Percentiles rank a stretch among this genome's conserved stretches.
These are phyloP conservation scores for Leptogaster cylindrica DNA, from an alignment of 2,888 invertebrate genomes.

Conservation along the genomic window DNA sequence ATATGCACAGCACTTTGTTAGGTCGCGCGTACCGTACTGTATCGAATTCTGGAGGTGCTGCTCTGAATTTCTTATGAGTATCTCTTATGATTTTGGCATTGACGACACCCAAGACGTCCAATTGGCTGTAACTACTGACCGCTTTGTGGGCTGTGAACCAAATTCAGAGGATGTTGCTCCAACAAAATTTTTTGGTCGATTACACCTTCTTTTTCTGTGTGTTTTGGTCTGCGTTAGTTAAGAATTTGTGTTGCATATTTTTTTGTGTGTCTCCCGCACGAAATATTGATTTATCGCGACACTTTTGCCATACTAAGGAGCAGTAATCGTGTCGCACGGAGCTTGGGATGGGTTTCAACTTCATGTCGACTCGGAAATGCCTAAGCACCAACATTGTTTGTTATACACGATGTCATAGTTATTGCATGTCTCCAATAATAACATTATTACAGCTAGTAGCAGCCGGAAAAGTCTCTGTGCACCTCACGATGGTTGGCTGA, in stretches of 20 bases:
- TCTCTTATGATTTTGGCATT: background rate
- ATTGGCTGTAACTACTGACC: constrained; percentile 12
- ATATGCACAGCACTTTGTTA: constrained; percentile 3
- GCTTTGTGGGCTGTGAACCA: constrained; percentile 21
- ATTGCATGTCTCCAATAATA: constrained; percentile 27
- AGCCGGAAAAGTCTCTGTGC: constrained; percentile 8
- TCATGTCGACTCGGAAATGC: background rate
- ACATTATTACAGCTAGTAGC: constrained; percentile 29
- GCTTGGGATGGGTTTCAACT: background rate
- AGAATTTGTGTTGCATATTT: too few species aligned
- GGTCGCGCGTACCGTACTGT: constrained; percentile 2
- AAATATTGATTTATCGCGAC: constrained; percentile 31
- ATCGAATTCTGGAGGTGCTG: constrained; percentile 28
- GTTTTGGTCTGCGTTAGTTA: background rate
- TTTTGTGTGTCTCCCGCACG: constrained; percentile 17
- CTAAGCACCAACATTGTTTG: background rate
- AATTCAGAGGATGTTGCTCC: constrained; percentile 20
- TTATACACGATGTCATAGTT: constrained; percentile 27
- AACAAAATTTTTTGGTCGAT: constrained; percentile 2
- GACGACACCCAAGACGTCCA: background rate
- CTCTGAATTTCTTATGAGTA: constrained; percentile 29
- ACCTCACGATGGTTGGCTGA: constrained; percentile 7
- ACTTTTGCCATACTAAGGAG: constrained; percentile 15
- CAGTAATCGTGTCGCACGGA: background rate
- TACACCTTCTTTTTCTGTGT: background rate